A percentile compares a stretch with the other conserved stretches of the same genome.
Evolutionary conservation across 2,888 invertebrate genomes (phyloP).

Genomic region (Synergus itoensis): DNA sequence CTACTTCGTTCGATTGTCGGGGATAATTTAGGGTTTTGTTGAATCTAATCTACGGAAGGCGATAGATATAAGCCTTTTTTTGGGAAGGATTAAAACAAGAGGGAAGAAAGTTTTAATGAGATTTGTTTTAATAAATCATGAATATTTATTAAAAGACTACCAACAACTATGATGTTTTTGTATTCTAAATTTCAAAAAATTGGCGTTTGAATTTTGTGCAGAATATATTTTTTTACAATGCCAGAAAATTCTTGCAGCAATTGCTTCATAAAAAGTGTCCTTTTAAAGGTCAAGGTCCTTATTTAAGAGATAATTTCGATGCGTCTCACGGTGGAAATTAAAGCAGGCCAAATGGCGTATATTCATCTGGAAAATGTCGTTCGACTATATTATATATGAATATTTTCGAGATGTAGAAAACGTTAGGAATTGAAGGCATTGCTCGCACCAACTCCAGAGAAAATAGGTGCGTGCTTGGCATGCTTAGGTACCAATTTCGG

Average conservation of each 20-base stretch:
- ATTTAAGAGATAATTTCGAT: constrained; percentile 13
- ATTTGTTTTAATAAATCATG: no score
- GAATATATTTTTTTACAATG: no score
- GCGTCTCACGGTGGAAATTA: constrained; percentile 32
- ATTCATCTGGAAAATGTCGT: constrained; percentile 51
- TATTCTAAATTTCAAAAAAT: no score
- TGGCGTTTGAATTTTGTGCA: no score
- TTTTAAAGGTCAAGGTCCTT: no score
- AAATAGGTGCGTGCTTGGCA: constrained; percentile 73
- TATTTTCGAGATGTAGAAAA: constrained; percentile 63
- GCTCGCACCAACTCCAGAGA: constrained; percentile 55
- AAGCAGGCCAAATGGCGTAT: neutral
- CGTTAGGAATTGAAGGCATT: constrained; percentile 63
- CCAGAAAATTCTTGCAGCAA: no score
- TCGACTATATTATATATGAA: constrained; percentile 60
- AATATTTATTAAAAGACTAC: no score
- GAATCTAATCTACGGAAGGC: neutral
- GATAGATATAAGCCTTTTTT: constrained; percentile 44
- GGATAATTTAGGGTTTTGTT: constrained; percentile 11
- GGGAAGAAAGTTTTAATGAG: neutral
- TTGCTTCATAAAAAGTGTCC: no score
- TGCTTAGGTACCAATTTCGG: constrained; percentile 74
- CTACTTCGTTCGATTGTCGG: neutral
- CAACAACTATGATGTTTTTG: no score
- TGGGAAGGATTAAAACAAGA: neutral